Evolutionary conservation across 2,888 invertebrate genomes (phyloP), one percentile per base, ranked within the genome.

Genomic region (Patella depressa): DNA sequence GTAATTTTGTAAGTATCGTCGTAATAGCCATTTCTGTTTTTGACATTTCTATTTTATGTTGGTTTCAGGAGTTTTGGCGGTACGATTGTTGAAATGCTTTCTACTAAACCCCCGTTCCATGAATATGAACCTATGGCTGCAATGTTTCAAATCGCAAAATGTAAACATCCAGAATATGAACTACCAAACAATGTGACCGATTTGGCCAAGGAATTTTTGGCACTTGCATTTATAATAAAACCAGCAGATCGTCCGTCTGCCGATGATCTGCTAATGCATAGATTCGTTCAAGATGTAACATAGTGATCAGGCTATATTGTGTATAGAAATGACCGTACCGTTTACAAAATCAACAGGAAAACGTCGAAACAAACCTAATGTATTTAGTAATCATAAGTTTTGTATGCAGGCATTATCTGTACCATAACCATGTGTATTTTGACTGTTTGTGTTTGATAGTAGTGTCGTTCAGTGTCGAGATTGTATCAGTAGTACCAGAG

Each of bases 61-160:
- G 29, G 29, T 29, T 84, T 17, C 88, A 92, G 92, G 92, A 91
- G 91, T 83, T 82, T 92, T 4, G 92, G 90, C n/a, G 90, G 91
- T 81, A 91, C 92, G 0, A 84, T 92, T 24, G 91, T 92, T 24
- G 92, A 92, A 85, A 91, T 92, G 91, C 82, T 92, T 53, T 90
- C 91, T 0, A 86, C 84, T 72, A 87, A 86, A 79, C 92, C 92
- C n/a, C 92, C 92, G 0, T 92, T 90, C 87, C 84, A 87, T 45
- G 90, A 91, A 65, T 87, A 88, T 57, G 92, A 92, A 81, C 87
- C 91, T 3, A 90, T 91, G 87, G 91, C 91, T 9, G 92, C 91
- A 78, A 90, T 92, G 80, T 92, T 90, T 82, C 90, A 91, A 83
- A 92, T 92, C 54, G 92, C 91, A 14, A 91, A 89, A 17, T 83